Conservation (phyloP, 1,140 invertebrate species). For the Drosophila seguyi region DNA sequence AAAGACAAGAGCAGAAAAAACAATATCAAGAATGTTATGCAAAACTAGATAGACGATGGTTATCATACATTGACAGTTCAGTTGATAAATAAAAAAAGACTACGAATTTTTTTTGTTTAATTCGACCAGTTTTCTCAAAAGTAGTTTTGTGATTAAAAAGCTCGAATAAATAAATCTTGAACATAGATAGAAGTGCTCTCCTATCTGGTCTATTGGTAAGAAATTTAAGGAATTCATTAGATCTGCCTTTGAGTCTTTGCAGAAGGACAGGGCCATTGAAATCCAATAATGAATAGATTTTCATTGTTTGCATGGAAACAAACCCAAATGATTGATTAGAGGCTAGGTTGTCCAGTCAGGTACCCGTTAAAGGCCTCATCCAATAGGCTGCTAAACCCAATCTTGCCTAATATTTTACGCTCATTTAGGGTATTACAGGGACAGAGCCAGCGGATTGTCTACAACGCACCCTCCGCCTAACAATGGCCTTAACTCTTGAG, state of each 20-base stretch:
- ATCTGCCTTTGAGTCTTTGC: constrained; percentile 14
- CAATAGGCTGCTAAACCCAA: constrained; percentile 36
- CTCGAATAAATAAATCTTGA: not conserved
- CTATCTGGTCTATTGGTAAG: not conserved
- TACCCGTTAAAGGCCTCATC: constrained; percentile 27
- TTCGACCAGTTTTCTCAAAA: not conserved
- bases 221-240: constrained; percentile 40
- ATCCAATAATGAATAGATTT: constrained; percentile 18
- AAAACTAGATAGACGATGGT: constrained; percentile 1
- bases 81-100: too few relatives aligned
- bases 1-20: not conserved
- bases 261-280: constrained; percentile 9
- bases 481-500: constrained; percentile 75
- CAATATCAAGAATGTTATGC: constrained; percentile 8
- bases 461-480: constrained; percentile 20
- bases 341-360: constrained; percentile 40
- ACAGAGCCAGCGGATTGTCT: constrained; percentile 60
- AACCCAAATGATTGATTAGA: constrained; percentile 70
- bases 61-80: not conserved
- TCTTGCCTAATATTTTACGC: constrained; percentile 82
- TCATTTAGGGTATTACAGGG: constrained; percentile 71
- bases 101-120: too few relatives aligned
- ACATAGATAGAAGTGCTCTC: not conserved
- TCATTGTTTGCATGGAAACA: constrained; percentile 35
- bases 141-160: not conserved